Conservation (phyloP, 1,140 invertebrate species). For the Cyrtorhinus lividipennis region DNA sequence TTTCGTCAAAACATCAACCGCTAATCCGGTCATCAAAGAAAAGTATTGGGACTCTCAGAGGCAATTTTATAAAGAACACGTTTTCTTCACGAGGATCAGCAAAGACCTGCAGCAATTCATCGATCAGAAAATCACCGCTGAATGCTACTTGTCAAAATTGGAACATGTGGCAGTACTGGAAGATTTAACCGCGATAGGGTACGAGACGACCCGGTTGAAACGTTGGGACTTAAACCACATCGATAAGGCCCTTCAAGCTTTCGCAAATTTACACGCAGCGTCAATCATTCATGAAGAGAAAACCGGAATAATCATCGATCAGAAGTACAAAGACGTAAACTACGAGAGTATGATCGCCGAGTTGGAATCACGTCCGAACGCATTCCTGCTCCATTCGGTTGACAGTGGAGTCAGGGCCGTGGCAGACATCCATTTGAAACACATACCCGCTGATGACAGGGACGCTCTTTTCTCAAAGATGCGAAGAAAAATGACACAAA, state of each 20-base stretch:
- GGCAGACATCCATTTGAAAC: neutral
- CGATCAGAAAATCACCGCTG: constrained; percentile 5
- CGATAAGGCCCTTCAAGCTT: constrained; percentile 10
- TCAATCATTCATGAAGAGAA: neutral
- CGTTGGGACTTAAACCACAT: neutral
- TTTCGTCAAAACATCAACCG: constrained; percentile 11
- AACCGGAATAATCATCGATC: neutral
- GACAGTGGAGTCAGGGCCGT: neutral
- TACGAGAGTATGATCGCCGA: neutral
- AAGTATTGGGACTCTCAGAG: neutral
- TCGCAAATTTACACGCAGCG: constrained; percentile 12
- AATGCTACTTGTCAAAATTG: constrained; percentile 13
- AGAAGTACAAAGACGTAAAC: constrained; percentile 8
- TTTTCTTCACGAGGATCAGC: neutral
- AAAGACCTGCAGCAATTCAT: constrained; percentile 4
- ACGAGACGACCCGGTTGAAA: neutral
- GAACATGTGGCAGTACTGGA: constrained; percentile 11
- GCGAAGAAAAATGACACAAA: neutral
- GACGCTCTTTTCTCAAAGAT: neutral
- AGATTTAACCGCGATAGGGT: neutral
- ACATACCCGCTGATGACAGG: neutral
- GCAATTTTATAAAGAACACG: constrained; percentile 12
- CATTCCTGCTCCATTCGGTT: neutral
- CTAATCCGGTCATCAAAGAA: neutral
- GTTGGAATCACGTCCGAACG: neutral